A percentile compares a stretch with the other conserved stretches of the same genome.
phyloP scores from a whole-genome alignment of 1,140 invertebrate genomes.

The Steinernema khuongi region DNA sequence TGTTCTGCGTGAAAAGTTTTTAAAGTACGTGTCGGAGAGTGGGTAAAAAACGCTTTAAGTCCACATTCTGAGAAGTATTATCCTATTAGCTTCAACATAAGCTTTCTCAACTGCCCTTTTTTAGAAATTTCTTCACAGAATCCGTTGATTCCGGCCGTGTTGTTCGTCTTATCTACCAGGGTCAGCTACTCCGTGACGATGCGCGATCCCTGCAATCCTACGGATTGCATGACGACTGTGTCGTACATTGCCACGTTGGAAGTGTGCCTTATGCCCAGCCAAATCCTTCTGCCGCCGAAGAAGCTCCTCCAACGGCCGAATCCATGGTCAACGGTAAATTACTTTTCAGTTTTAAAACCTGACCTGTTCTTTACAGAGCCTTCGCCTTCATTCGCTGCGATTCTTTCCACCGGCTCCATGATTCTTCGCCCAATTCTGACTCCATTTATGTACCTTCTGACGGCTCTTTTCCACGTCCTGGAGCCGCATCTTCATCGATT shows the following conservation, averaged over 20 bases:
- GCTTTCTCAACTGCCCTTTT: constrained; percentile 1
- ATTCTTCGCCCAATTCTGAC: not conserved
- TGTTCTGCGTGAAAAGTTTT: not conserved
- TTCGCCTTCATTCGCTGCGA: not conserved
- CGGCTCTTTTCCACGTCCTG: not conserved
- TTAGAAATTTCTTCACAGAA: constrained; percentile 32
- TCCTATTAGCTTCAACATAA: not conserved
- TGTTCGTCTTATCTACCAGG: constrained; percentile 43
- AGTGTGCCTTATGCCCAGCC: constrained; percentile 25
- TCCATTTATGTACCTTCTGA: not conserved
- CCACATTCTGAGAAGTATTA: constrained; percentile 23
- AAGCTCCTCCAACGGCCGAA: not conserved
- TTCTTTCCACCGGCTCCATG: constrained; percentile 14
- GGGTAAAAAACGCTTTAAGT: too few species aligned
- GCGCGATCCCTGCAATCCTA: constrained; percentile 41
- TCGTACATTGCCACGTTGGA: constrained; percentile 47
- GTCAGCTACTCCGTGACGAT: constrained; percentile 47
- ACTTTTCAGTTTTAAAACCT: not conserved
- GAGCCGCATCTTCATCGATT: not conserved
- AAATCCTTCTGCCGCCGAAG: not conserved
- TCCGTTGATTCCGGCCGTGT: constrained; percentile 38
- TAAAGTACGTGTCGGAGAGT: too few species aligned
- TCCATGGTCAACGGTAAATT: constrained; percentile 12
- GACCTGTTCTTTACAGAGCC: constrained; percentile 16
- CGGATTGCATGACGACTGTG: constrained; percentile 43